Conservation (phyloP, 2,888 invertebrate species). For the Glaucopsyche alexis region DNA sequence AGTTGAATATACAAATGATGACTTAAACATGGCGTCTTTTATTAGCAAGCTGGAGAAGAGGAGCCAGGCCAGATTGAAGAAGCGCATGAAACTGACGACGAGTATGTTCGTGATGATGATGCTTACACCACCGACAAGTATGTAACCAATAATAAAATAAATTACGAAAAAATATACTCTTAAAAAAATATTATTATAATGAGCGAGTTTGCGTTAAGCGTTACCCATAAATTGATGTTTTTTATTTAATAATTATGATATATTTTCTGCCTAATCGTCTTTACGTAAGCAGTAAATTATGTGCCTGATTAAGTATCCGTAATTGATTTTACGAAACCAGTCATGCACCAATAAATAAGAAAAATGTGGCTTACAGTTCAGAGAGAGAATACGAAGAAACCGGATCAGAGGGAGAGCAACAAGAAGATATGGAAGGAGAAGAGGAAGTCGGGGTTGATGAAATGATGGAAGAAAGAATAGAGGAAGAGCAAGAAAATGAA, state of each 20-base stretch:
- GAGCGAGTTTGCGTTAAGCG: too few relatives aligned
- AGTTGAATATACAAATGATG: background rate
- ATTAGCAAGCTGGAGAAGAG: conserved; percentile 60
- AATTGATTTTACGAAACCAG: background rate
- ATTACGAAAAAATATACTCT: too few relatives aligned
- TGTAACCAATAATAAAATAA: conserved; percentile 40
- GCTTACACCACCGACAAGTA: conserved; percentile 84
- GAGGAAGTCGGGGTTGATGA: conserved; percentile 60
- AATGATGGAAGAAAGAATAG: conserved; percentile 55
- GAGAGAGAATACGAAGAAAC: conserved; percentile 85
- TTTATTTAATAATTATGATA: too few relatives aligned
- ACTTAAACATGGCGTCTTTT: conserved; percentile 7
- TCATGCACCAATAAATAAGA: background rate
- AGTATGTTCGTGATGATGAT: conserved; percentile 83
- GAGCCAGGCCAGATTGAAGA: conserved; percentile 62
- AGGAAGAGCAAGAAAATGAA: conserved; percentile 65
- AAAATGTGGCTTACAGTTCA: conserved; percentile 66
- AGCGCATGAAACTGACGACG: conserved; percentile 84
- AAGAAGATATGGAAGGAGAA: conserved; percentile 80
- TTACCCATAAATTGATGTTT: too few relatives aligned
- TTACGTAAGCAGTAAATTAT: too few relatives aligned
- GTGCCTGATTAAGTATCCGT: too few relatives aligned
- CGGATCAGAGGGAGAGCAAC: conserved; percentile 85
- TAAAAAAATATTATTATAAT: too few relatives aligned
- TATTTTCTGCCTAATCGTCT: too few relatives aligned